These are phyloP conservation scores for Chaitophorus viminalis DNA, from an alignment of 2,888 invertebrate species.

Conservation along the genomic window DNA sequence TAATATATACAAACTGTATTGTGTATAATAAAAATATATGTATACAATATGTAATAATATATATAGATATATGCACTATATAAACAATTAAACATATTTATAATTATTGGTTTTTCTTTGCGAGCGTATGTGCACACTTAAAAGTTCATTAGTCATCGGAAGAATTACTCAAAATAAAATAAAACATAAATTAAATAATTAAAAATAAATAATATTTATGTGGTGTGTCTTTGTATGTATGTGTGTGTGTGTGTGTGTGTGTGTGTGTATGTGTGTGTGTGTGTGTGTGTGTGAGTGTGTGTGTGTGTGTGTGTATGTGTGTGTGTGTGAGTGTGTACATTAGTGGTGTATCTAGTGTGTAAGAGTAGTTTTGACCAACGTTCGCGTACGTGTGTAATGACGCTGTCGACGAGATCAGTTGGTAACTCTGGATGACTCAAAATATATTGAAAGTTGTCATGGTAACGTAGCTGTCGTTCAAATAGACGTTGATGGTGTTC, in stretches of 20 bases:
- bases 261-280: slow-evolving; percentile 9
- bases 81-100: slow-evolving; percentile 34
- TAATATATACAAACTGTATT: slow-evolving; percentile 36
- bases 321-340: slow-evolving; percentile 34
- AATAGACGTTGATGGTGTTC: slow-evolving; percentile 25
- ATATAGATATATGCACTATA: slow-evolving; percentile 24
- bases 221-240: slow-evolving; percentile 27
- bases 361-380: slow-evolving; percentile 62
- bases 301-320: neutral
- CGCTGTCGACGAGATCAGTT: slow-evolving; percentile 62
- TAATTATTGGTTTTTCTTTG: slow-evolving; percentile 27
- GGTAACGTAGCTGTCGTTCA: slow-evolving; percentile 54
- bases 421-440: slow-evolving; percentile 62
- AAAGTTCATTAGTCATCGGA: slow-evolving; percentile 43
- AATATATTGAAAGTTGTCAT: slow-evolving; percentile 59
- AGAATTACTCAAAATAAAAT: slow-evolving; percentile 38
- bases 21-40: slow-evolving; percentile 50
- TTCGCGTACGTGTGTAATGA: slow-evolving; percentile 61
- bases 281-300: slow-evolving; percentile 34
- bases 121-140: neutral
- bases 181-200: slow-evolving; percentile 46
- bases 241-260: slow-evolving; percentile 23
- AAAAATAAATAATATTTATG: slow-evolving; percentile 59
- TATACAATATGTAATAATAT: slow-evolving; percentile 22
- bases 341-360: slow-evolving; percentile 35